phyloP scores from a whole-genome alignment of 2,888 invertebrate genomes.

The Palloptera scutellata region DNA sequence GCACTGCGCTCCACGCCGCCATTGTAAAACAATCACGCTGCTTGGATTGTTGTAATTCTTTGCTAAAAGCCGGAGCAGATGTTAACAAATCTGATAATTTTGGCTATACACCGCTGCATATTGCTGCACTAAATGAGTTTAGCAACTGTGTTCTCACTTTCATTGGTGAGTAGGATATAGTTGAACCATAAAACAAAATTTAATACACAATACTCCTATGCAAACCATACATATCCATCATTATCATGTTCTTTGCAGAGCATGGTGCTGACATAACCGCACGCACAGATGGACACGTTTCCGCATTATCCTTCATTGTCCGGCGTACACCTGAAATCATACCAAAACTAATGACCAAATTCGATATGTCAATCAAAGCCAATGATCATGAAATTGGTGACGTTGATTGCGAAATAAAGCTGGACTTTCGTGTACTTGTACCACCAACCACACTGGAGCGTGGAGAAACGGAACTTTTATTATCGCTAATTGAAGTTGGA shows the following conservation, averaged over 20 bases:
- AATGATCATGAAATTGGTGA: constrained; percentile 87
- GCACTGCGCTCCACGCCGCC: constrained; percentile 82
- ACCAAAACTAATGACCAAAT: constrained; percentile 73
- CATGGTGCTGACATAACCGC: constrained; percentile 84
- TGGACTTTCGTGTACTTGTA: constrained; percentile 72
- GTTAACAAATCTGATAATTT: constrained; percentile 81
- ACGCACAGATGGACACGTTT: constrained; percentile 81
- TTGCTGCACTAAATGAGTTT: constrained; percentile 84
- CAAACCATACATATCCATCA: background rate
- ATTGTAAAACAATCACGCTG: constrained; percentile 77
- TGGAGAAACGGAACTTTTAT: constrained; percentile 75
- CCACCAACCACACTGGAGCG: constrained; percentile 67
- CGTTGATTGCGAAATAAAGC: constrained; percentile 82
- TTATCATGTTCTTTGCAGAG: constrained; percentile 62
- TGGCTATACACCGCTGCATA: constrained; percentile 85
- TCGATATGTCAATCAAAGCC: constrained; percentile 79
- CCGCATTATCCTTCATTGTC: constrained; percentile 82
- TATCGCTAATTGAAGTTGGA: constrained; percentile 81
- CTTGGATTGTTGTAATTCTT: constrained; percentile 74
- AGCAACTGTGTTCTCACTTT: constrained; percentile 78
- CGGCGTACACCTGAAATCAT: constrained; percentile 85
- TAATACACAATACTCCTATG: constrained; percentile 1
- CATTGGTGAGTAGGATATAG: constrained; percentile 65
- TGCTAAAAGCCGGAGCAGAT: constrained; percentile 73
- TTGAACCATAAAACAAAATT: background rate